Evolutionary conservation across 2,797 vertebrate species (phyloP), one percentile per base, ranked within the genome.

Genomic region (Spheniscus humboldti): DNA sequence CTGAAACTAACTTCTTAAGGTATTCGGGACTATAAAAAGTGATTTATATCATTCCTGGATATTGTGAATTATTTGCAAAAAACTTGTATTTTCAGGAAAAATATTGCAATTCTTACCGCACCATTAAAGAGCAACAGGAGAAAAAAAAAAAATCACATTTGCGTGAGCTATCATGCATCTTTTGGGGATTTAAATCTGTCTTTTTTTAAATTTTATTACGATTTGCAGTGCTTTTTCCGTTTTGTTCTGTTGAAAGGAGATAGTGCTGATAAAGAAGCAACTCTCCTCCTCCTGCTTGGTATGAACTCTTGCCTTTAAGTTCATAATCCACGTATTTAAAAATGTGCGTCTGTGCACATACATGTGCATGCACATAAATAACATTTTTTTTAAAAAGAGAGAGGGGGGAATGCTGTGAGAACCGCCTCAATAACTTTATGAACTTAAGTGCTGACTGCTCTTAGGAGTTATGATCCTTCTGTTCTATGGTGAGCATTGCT

Each of bases 401-500:
- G n/a, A 33, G 33, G 43, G 11, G 47, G 13, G 33, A 84, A 84
- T 91, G 84, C 79, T 94, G 59, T 76, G 80, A 92, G 90, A 96
- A 84, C 71, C 3, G 12, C 88, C 39, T 92, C 88, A 86, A 24
- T 94, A 92, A 87, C 71, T 95, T 92, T 63, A 57, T 33, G 80
- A 86, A 91, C 69, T 90, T 71, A 39, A 85, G 41, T 92, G 84
- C 66, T 95, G 79, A 87, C 69, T 95, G 31, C 37, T 83, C 57
- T 59, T 45, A 48, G 88, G 63, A 78, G 73, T 90, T 97, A 84
- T 35, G 71, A 77, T 88, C 80, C 87, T 97, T 90, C 79, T 89
- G 73, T 94, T 97, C 67, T 67, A 45, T 76, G 86, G 45, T 66
- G 68, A 92, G 95, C 91, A 60, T 87, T 94, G 83, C 57, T 96